Percentiles rank a stretch among this genome's conserved stretches.
phyloP scores from a whole-genome alignment of 1,140 invertebrate species.

The Drosophila neocordata region DNA sequence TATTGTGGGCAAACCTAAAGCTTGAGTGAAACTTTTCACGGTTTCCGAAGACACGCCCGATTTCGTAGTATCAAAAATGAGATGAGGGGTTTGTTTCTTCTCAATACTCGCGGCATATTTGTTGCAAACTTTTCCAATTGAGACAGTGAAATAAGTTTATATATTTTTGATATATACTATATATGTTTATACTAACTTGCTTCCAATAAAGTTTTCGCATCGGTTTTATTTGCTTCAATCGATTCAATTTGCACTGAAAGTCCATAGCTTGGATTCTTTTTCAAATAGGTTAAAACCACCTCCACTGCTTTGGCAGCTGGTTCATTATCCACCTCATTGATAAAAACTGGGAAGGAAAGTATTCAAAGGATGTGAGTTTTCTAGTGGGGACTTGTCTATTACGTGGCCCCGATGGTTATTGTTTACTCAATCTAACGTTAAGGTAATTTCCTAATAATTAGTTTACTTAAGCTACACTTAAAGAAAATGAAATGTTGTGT shows the following conservation, averaged over 20 bases:
- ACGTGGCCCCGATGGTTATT: slow-evolving; percentile 27
- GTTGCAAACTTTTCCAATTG: slow-evolving; percentile 85
- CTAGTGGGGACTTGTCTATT: slow-evolving; percentile 19
- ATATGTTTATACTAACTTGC: slow-evolving; percentile 83
- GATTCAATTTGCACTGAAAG: slow-evolving; percentile 86
- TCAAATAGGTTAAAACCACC: slow-evolving; percentile 87
- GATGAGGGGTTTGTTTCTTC: slow-evolving; percentile 87
- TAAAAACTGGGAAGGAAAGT: slow-evolving; percentile 84
- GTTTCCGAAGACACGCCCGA: slow-evolving; percentile 90
- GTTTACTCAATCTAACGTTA: slow-evolving; percentile 19
- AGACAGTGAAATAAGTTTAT: neutral
- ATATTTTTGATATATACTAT: neutral
- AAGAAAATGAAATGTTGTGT: neutral
- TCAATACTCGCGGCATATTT: slow-evolving; percentile 87
- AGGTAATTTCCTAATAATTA: slow-evolving; percentile 46
- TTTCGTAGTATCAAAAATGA: slow-evolving; percentile 91
- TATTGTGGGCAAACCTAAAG: slow-evolving; percentile 91
- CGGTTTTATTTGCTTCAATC: slow-evolving; percentile 86
- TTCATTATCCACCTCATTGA: slow-evolving; percentile 88
- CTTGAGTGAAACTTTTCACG: slow-evolving; percentile 91
- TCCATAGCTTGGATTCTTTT: slow-evolving; percentile 86
- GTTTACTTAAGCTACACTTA: slow-evolving; percentile 47
- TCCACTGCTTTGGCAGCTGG: slow-evolving; percentile 87
- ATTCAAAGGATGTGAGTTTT: slow-evolving; percentile 13
- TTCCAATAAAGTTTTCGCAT: slow-evolving; percentile 87